phyloP scores from a whole-genome alignment of 2,888 invertebrate species.

The Yponomeuta malinellus region DNA sequence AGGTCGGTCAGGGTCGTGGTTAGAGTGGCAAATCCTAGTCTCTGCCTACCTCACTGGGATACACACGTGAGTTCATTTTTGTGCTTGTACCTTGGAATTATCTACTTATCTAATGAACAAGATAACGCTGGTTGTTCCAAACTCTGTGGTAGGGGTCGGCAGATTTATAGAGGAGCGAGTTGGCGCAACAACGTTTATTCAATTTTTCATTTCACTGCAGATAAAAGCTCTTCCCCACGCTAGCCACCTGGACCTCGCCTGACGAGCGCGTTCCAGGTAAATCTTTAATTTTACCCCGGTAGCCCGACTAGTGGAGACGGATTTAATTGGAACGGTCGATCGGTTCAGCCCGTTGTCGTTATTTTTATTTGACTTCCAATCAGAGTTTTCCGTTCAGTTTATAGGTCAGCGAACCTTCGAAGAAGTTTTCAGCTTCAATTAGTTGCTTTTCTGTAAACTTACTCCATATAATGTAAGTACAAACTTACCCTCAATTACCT shows the following conservation, averaged over 20 bases:
- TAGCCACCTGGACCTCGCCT: constrained; percentile 40
- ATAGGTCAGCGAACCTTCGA: neutral
- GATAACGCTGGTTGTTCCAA: neutral
- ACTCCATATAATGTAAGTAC: neutral
- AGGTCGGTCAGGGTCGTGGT: too few species aligned
- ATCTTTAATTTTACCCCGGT: neutral
- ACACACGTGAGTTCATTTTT: too few species aligned
- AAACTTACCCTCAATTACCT: neutral
- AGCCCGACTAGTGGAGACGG: constrained; percentile 3
- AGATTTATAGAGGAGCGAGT: neutral
- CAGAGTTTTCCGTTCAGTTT: neutral
- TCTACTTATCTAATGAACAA: too few species aligned
- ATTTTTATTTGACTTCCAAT: neutral
- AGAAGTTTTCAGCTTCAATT: neutral
- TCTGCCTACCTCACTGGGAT: too few species aligned
- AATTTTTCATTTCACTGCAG: constrained; percentile 51
- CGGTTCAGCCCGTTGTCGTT: neutral
- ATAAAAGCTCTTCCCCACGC: constrained; percentile 37
- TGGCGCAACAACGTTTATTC: constrained; percentile 33
- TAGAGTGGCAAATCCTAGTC: too few species aligned
- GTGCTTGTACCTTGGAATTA: too few species aligned
- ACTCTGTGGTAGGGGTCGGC: neutral
- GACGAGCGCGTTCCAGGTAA: neutral
- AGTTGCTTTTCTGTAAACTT: neutral
- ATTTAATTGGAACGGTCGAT: neutral